Evolutionary conservation across 1,140 invertebrate species (phyloP).

Genomic region (Choristoneura fumiferana): DNA sequence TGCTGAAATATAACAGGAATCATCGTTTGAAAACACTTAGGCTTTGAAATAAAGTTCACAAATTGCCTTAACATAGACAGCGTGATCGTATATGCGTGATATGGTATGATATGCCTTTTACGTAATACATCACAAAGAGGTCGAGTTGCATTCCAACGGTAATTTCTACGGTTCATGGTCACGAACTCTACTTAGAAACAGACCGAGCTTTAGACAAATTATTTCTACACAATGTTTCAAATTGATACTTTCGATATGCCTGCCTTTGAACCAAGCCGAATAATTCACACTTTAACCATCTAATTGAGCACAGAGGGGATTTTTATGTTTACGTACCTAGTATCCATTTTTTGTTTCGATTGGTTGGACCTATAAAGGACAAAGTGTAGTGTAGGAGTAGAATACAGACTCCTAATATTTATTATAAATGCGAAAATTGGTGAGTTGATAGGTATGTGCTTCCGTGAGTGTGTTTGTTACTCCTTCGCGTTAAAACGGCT

Average conservation of each 20-base stretch:
- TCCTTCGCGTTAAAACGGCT: too few relatives aligned
- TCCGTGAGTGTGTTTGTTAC: too few relatives aligned
- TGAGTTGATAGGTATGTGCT: too few relatives aligned
- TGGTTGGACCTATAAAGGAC: too few relatives aligned
- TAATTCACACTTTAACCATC: background rate
- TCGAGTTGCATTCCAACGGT: conserved; percentile 7
- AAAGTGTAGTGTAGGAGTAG: too few relatives aligned
- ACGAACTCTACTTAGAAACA: background rate
- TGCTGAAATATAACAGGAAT: conserved; percentile 6
- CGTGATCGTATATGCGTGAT: conserved; percentile 28
- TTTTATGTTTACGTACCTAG: too few relatives aligned
- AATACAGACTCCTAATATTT: too few relatives aligned
- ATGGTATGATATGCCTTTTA: conserved; percentile 32
- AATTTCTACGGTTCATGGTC: conserved; percentile 7
- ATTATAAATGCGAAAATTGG: too few relatives aligned
- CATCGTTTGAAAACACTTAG: background rate
- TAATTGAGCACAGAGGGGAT: too few relatives aligned
- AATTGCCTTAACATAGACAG: conserved; percentile 25
- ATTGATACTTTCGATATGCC: background rate
- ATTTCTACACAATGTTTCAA: background rate
- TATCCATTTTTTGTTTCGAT: too few relatives aligned
- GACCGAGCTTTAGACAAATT: background rate
- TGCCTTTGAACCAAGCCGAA: background rate
- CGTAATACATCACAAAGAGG: conserved; percentile 22
- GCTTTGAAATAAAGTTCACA: background rate